Conservation (phyloP, 2,113 vertebrate genomes). For the Accipiter virgatus region DNA sequence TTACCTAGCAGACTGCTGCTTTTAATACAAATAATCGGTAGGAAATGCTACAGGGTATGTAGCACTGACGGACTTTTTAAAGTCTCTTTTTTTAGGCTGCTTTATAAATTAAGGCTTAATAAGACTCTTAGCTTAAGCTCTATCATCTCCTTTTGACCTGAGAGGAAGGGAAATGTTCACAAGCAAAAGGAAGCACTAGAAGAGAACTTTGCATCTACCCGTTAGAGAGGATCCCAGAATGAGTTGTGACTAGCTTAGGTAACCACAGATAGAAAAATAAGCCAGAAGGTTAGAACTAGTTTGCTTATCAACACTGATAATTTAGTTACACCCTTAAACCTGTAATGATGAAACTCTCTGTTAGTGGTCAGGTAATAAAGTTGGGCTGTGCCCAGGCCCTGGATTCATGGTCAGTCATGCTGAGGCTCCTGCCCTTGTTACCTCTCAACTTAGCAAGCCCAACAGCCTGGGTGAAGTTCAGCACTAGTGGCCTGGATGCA, state of each 20-base stretch:
- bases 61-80: not conserved
- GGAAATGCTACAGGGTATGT: not conserved
- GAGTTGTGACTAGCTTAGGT: not conserved
- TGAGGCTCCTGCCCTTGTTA: not conserved
- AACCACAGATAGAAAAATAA: not conserved
- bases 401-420: fast-evolving
- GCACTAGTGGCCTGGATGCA: not conserved
- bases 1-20: not conserved
- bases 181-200: not conserved
- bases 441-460: not conserved
- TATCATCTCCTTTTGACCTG: not conserved
- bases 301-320: not conserved
- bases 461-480: not conserved
- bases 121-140: not conserved
- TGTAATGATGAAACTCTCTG: not conserved
- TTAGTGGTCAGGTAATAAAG: not conserved
- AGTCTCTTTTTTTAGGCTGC: not conserved
- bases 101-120: not conserved
- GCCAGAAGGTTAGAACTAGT: not conserved
- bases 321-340: not conserved
- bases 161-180: not conserved
- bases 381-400: not conserved
- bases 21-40: not conserved
- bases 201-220: not conserved
- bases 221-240: not conserved